Base-by-base conservation (phyloP, 2,797 vertebrate species). In the Propithecus deckenii region DNA sequence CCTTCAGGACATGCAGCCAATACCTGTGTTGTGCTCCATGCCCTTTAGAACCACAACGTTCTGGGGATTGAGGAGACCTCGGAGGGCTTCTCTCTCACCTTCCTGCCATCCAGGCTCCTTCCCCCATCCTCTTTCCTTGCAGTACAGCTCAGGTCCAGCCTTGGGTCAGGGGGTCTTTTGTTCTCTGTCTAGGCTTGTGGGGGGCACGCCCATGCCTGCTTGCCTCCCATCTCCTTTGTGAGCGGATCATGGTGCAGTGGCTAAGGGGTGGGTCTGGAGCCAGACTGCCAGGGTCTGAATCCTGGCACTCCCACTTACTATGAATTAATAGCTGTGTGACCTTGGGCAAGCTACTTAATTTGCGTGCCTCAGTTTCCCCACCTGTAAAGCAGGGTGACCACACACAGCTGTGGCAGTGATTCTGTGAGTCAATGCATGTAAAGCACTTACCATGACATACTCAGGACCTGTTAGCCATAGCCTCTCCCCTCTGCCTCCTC, bases 111-210 rank as follows among this genome's bases (percentile, higher is more conserved):
- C n/a, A 7, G 11, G 7, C 25, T 85, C 25, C 50, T 48, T 48
- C 17, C 32, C 35, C 55, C 52, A 30, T 48, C 32, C 1, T 46
- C 30, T 41, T 85, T 48, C 28, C 5, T 30, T 71, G 63, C 32
- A 32, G n/a, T 12, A 32, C 3, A 48, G 38, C 18, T 92, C 46
- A 10, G 67, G 55, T 12, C 25, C 38, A n/a, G 65, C 30, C 17
- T 17, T 43, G 69, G 57, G 32, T 43, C 10, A 6, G 0, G 14
- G 23, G 12, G 25, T 63, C 46, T 28, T 23, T 69, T 25, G 23
- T 5, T 63, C 2, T 32, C 30, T 30, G 4, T 48, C 25, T 63
- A 2, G 3, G 50, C 32, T n/a, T 43, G 20, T 43, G 0, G 23
- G 22, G 14, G 48, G 79, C 4, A 7, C 0, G 11, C 23, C n/a